Percentiles rank a stretch among this genome's conserved stretches.
Conservation (phyloP, 2,888 invertebrate genomes). For the Pristionchus entomophagus region DNA sequence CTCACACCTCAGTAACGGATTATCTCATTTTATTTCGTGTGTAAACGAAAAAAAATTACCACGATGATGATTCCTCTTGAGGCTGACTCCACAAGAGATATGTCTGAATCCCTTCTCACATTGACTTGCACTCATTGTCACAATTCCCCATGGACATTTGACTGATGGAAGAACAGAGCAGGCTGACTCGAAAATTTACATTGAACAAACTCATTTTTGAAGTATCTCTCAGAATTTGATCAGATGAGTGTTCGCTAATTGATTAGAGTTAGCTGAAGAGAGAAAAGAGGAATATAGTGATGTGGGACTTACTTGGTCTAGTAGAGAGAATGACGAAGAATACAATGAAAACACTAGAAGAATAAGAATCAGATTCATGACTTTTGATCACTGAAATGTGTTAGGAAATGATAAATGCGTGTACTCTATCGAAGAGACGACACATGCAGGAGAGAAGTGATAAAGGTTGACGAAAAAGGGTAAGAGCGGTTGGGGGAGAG, state of each 20-base stretch:
- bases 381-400: not conserved
- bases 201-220: not conserved
- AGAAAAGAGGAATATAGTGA: too few species aligned
- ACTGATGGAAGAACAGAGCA: conserved; percentile 2
- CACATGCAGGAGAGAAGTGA: conserved; percentile 6
- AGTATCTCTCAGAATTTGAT: not conserved
- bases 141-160: conserved; percentile 26
- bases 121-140: not conserved
- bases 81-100: conserved; percentile 11
- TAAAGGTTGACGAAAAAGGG: not conserved
- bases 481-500: not conserved
- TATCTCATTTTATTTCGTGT: too few species aligned
- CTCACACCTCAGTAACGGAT: too few species aligned
- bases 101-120: conserved; percentile 27
- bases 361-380: not conserved
- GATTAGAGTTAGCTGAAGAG: not conserved
- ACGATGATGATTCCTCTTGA: not conserved
- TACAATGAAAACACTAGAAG: not conserved
- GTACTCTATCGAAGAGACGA: conserved; percentile 1
- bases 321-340: not conserved
- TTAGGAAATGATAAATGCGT: conserved; percentile 14
- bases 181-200: conserved; percentile 21
- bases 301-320: conserved; percentile 8
- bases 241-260: conserved; percentile 1
- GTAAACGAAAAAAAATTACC: not conserved